Conservation (phyloP, 2,888 invertebrate species). For the Pseudococcus longispinus region DNA sequence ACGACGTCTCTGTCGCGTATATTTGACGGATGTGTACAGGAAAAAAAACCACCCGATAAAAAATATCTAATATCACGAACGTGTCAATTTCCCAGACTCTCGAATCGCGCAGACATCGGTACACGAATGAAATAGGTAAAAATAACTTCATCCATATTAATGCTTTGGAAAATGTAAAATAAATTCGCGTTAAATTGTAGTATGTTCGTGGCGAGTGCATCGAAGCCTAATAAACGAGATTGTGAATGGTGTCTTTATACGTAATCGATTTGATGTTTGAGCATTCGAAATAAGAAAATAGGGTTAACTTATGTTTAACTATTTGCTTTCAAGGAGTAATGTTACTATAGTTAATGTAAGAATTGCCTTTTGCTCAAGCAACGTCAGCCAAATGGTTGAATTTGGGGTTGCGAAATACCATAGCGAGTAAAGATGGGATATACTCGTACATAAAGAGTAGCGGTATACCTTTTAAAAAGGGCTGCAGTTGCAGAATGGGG, state of each 20-base stretch:
- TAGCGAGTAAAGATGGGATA: neutral
- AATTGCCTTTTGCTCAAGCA: conserved; percentile 48
- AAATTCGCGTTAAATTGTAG: conserved; percentile 33
- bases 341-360: conserved; percentile 45
- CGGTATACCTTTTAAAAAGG: conserved; percentile 41
- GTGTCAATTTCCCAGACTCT: neutral
- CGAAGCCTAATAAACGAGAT: conserved; percentile 41
- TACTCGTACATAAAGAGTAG: neutral
- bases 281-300: conserved; percentile 41
- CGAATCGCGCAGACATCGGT: neutral
- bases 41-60: neutral
- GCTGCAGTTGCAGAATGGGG: conserved; percentile 54
- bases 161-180: neutral
- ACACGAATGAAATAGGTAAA: neutral
- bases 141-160: conserved; percentile 24
- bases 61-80: neutral
- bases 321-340: conserved; percentile 42
- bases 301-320: conserved; percentile 45
- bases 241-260: conserved; percentile 36
- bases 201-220: conserved; percentile 20
- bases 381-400: conserved; percentile 47
- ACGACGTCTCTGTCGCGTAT: neutral
- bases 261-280: conserved; percentile 35
- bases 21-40: neutral
- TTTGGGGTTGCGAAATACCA: conserved; percentile 39